Conservation (phyloP, 1,140 invertebrate genomes). For the Coenobita brevimanus region DNA sequence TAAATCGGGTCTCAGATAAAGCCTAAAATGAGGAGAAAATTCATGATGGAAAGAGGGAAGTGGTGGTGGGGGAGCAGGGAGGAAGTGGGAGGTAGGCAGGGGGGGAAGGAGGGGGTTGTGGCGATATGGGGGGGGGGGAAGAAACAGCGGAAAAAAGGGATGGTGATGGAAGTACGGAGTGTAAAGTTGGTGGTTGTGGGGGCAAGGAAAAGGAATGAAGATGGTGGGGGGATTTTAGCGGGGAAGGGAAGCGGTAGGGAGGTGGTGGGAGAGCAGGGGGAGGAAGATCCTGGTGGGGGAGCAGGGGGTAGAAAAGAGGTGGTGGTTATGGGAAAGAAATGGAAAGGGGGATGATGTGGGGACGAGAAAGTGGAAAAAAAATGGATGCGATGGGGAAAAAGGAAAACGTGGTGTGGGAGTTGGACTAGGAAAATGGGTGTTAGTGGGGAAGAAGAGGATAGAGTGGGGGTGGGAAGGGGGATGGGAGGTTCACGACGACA, state of each 20-base stretch:
- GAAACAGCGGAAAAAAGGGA: not conserved
- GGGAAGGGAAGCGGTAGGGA: not conserved
- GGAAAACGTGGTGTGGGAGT: not conserved
- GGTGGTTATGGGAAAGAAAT: not conserved
- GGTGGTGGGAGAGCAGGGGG: not conserved
- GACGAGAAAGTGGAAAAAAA: not conserved
- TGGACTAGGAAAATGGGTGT: not conserved
- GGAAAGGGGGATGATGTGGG: no score
- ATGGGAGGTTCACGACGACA: not conserved
- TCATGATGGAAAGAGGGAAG: not conserved
- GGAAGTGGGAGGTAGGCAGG: no score
- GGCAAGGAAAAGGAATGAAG: not conserved
- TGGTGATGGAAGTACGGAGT: not conserved
- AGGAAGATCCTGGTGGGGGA: not conserved
- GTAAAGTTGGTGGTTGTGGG: not conserved
- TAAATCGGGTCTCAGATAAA: no score
- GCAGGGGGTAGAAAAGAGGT: no score
- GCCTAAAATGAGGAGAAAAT: not conserved
- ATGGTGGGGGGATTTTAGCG: not conserved
- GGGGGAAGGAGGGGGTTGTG: no score
- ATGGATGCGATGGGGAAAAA: not conserved
- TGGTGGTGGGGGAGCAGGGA: not conserved
- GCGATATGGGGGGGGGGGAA: no score
- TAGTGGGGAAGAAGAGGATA: not conserved
- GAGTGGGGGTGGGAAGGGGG: not conserved